Percentiles rank a stretch among this genome's conserved stretches.
Conservation (phyloP, 2,888 invertebrate genomes). For the Zeuzera pyrina region DNA sequence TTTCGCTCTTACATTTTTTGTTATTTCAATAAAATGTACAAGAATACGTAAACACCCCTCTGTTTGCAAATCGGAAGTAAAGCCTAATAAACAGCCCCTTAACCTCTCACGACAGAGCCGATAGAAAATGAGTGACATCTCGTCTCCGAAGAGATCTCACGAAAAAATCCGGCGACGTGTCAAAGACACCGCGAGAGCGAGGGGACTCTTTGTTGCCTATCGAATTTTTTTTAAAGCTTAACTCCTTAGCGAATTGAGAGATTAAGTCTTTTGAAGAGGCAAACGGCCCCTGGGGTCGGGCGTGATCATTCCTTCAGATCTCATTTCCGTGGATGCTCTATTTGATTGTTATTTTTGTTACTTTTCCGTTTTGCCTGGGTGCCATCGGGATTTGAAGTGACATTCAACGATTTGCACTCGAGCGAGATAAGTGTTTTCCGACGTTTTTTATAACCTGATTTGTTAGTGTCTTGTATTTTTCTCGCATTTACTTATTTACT, state of each 20-base stretch:
- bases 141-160: constrained; percentile 58
- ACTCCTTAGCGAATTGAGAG: constrained; percentile 74
- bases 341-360: constrained; percentile 72
- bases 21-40: constrained; percentile 4
- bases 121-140: constrained; percentile 71
- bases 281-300: constrained; percentile 72
- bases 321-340: constrained; percentile 70
- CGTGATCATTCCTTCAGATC: constrained; percentile 70
- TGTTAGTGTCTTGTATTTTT: constrained; percentile 51
- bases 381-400: constrained; percentile 64
- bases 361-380: constrained; percentile 55
- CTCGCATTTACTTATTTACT: constrained; percentile 5
- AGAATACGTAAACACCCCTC: constrained; percentile 47
- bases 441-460: constrained; percentile 64
- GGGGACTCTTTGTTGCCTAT: constrained; percentile 66
- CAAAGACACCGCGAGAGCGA: constrained; percentile 68
- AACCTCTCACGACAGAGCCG: constrained; percentile 69
- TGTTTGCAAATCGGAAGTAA: constrained; percentile 64
- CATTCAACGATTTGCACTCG: constrained; percentile 68
- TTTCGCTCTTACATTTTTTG: constrained; percentile 5
- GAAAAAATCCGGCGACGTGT: constrained; percentile 70
- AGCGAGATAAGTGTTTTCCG: constrained; percentile 68
- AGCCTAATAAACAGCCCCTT: constrained; percentile 70
- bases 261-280: constrained; percentile 76
- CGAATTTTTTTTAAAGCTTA: constrained; percentile 72